These are phyloP conservation scores for Cerastis leucographa DNA, from an alignment of 2,888 invertebrate species.

Conservation along the genomic window DNA sequence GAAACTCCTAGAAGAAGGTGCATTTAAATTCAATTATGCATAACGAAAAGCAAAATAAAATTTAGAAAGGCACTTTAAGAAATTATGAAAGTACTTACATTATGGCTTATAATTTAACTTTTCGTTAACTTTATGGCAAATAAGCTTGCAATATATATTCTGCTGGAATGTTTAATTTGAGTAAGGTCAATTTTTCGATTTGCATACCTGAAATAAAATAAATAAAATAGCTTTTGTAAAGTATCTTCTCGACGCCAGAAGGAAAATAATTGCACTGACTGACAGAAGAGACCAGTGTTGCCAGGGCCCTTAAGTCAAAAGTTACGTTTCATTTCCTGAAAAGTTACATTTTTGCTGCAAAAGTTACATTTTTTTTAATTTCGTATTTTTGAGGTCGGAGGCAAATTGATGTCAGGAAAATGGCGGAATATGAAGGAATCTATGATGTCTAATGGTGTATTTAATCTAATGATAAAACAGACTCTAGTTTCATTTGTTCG, in stretches of 20 bases:
- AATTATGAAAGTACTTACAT: conserved; percentile 68
- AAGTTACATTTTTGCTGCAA: too few species aligned
- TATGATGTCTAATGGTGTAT: too few species aligned
- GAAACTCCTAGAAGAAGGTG: conserved; percentile 81
- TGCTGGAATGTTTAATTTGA: background rate
- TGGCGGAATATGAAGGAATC: too few species aligned
- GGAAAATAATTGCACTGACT: background rate
- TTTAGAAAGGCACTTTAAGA: conserved; percentile 59
- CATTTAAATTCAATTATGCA: conserved; percentile 15
- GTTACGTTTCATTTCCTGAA: too few species aligned
- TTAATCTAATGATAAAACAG: too few species aligned
- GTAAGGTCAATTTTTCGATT: background rate
- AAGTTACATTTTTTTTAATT: too few species aligned
- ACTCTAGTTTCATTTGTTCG: too few species aligned
- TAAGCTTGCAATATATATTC: background rate
- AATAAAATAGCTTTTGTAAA: conserved; percentile 11
- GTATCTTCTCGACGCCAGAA: background rate
- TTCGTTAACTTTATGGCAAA: background rate
- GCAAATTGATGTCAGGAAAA: too few species aligned
- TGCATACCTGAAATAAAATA: conserved; percentile 7
- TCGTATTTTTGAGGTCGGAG: too few species aligned
- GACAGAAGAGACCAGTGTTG: background rate
- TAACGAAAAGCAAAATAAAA: conserved; percentile 48
- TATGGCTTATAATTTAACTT: conserved; percentile 38
- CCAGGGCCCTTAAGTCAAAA: too few species aligned